These are phyloP conservation scores for Steinernema scapterisci DNA, from an alignment of 2,888 invertebrate genomes.

Conservation along the genomic window DNA sequence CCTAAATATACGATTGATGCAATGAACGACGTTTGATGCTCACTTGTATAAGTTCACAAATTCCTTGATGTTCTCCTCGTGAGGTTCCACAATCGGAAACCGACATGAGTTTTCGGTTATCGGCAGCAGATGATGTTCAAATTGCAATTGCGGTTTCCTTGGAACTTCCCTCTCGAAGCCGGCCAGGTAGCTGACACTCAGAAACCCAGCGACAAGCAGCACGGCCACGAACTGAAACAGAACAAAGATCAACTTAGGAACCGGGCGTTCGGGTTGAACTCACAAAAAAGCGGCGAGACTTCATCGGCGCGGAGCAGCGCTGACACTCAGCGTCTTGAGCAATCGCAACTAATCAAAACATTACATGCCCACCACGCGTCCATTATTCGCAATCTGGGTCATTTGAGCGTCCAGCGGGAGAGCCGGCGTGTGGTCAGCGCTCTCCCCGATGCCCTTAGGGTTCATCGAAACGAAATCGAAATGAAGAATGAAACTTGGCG, in stretches of 20 bases:
- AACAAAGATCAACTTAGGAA: too few species aligned
- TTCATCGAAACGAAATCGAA: conserved; percentile 19
- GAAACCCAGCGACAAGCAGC: neutral
- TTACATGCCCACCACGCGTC: conserved; percentile 21
- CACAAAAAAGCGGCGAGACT: conserved; percentile 20
- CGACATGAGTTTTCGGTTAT: neutral
- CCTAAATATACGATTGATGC: conserved; percentile 28
- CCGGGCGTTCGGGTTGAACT: neutral
- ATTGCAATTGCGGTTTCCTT: neutral
- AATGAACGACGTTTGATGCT: neutral
- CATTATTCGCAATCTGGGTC: conserved; percentile 20
- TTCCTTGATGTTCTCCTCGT: conserved; percentile 37
- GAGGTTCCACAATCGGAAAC: conserved; percentile 38
- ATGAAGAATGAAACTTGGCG: neutral
- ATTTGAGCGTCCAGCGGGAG: conserved; percentile 22
- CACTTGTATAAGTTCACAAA: conserved; percentile 26
- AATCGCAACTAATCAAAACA: conserved; percentile 32
- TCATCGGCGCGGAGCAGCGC: neutral
- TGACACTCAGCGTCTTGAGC: neutral
- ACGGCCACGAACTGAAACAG: neutral
- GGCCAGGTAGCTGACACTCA: neutral
- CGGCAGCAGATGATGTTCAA: neutral
- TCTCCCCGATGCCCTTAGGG: neutral
- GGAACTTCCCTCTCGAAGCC: neutral
- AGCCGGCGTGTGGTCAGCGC: conserved; percentile 6